Base-by-base conservation (phyloP, 2,888 invertebrate genomes). In the Argyresthia goedartella region DNA sequence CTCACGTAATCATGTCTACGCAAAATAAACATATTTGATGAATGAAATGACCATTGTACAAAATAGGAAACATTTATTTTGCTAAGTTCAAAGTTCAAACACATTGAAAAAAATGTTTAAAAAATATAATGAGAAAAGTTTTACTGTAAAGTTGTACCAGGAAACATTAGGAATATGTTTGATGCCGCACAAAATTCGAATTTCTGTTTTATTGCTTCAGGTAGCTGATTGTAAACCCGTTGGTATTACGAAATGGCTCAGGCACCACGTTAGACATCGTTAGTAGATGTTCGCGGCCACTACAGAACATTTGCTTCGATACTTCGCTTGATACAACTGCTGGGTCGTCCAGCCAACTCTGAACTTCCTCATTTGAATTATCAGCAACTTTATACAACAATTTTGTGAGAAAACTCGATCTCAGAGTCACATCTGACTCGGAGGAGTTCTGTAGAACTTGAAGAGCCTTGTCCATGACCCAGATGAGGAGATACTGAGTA, bases 391-490 rank as follows among this genome's bases (percentile, higher is more conserved):
- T 88, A 68, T 87, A 91, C 55, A 91, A 69, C 55, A 90, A 77
- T 69, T 91, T 91, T 0, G 88, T 88, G 11, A 89, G 81, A 54
- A 78, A 76, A 59, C 73, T 77, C 0, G 87, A 81, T 49, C 80
- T 73, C n/a, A 87, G 59, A 59, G 66, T 74, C 13, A 76, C 74
- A 55, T 59, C 65, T 7, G 66, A 64, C 53, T 68, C 71, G 33
- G 58, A 57, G 6, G 73, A 67, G 42, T 55, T 70, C 47, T 76
- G 76, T 11, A 88, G 63, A 11, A 91, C 76, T 64, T 88, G 81
- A 11, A 91, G 68, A 54, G 88, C 84, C 60, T 88, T 89, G 61
- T 91, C 91, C 70, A 91, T 82, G 1, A 91, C 73, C 90, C 90
- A 91, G 46, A 91, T 69, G 1, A 91, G 68, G 33, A 91, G 56